Evolutionary conservation across 2,797 vertebrate species (phyloP), one percentile per base, ranked within the genome.

Genomic region (Lophotriccus pileatus): DNA sequence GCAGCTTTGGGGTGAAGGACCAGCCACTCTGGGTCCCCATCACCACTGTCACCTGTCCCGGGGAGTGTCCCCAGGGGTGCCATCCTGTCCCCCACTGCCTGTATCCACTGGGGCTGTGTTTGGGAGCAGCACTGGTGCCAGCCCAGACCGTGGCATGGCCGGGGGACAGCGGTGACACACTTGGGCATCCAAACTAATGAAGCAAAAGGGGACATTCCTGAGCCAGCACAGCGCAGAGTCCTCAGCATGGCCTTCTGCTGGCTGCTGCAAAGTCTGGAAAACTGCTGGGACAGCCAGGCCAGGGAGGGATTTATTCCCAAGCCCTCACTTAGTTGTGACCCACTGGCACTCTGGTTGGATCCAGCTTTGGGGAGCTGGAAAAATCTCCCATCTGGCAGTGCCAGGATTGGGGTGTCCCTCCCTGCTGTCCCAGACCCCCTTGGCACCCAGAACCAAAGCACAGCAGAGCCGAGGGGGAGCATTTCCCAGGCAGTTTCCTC

Each of bases 321-420:
- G 56, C 20, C 32, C 46, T 25, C 0, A 0, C 63, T 9, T 12
- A 19, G 60, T 6, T 9, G 0, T 2, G 12, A 58, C 6, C 47
- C 5, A 5, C 72, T 22, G 43, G 43, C 21, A 20, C 27, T 30
- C 58, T 30, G n/a, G 67, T 14, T 0, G 1, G 37, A 22, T 16
- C 37, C 93, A 28, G n/a, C n/a, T 14, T 68, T 3, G 1, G 56
- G 30, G 22, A 47, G 9, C 1, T 43, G 86, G 46, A 23, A 76
- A 59, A 39, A 2, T 37, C 14, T 44, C n/a, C 12, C 1, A 2
- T 14, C 22, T 24, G 20, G 62, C 63, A 63, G 27, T 1, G 0
- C 13, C 4, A 1, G 49, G 36, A 2, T 2, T 23, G 24, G 34
- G 44, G 17, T 25, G 59, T 47, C 63, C 28, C 18, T 24, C 50